phyloP scores from a whole-genome alignment of 1,140 invertebrate genomes.

The Panagrolaimus sp. region DNA sequence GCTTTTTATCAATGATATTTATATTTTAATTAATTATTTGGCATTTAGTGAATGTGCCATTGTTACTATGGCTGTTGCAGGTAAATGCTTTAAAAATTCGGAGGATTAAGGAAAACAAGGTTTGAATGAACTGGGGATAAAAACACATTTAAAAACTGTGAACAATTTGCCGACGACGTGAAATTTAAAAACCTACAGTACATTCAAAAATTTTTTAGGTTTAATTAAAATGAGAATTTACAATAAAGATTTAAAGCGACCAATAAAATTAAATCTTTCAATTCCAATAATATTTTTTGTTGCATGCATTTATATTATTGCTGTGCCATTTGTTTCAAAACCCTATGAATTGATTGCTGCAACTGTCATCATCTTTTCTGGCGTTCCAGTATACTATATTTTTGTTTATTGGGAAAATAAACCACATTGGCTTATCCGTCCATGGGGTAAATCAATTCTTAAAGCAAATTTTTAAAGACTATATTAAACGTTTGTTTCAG shows the following conservation, averaged over 20 bases:
- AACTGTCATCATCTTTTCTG: slow-evolving; percentile 46
- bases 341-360: slow-evolving; percentile 51
- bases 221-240: slow-evolving; percentile 7
- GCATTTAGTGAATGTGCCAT: slow-evolving; percentile 89
- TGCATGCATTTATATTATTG: slow-evolving; percentile 50
- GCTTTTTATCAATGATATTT: slow-evolving; percentile 78
- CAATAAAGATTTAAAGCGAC: slow-evolving; percentile 6
- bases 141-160: no score
- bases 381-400: slow-evolving; percentile 51
- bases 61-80: slow-evolving; percentile 77
- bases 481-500: slow-evolving; percentile 24
- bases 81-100: slow-evolving; percentile 64
- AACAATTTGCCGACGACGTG: not conserved
- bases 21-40: slow-evolving; percentile 83
- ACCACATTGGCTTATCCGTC: slow-evolving; percentile 30
- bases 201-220: not conserved
- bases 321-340: slow-evolving; percentile 44
- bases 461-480: not conserved
- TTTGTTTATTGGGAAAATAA: slow-evolving; percentile 41
- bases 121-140: no score
- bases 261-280: slow-evolving; percentile 34
- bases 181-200: not conserved
- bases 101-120: no score
- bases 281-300: slow-evolving; percentile 50
- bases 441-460: slow-evolving; percentile 42